These are phyloP conservation scores for Meleagris gallopavo DNA, from an alignment of 2,113 vertebrate genomes.

Conservation along the genomic window DNA sequence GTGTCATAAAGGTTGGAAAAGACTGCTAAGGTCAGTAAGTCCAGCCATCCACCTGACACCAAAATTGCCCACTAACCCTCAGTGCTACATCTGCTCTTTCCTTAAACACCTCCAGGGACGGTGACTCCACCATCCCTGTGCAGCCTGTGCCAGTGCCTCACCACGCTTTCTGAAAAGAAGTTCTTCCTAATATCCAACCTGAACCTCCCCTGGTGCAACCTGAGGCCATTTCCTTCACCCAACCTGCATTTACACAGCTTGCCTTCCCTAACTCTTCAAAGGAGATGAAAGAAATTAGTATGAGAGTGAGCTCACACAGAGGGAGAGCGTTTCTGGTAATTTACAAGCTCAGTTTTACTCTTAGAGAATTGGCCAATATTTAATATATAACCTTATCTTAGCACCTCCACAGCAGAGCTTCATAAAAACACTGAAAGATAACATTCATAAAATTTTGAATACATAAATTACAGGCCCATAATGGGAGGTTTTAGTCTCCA, in stretches of 20 bases:
- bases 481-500: neutral
- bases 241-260: neutral
- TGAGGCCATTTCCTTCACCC: neutral
- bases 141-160: too few species aligned
- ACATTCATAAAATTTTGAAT: conserved; percentile 26
- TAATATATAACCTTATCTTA: conserved; percentile 43
- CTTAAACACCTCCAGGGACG: too few species aligned
- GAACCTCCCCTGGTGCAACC: too few species aligned
- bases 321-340: neutral
- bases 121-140: too few species aligned
- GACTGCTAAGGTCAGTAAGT: too few species aligned
- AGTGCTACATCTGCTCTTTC: too few species aligned
- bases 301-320: neutral
- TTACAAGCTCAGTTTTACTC: conserved; percentile 11
- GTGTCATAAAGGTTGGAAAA: too few species aligned
- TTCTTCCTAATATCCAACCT: too few species aligned
- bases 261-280: neutral
- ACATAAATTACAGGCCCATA: conserved; percentile 51
- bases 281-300: neutral
- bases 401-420: conserved; percentile 15
- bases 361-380: neutral
- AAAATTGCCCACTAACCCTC: too few species aligned
- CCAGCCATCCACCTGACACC: too few species aligned
- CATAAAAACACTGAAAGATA: conserved; percentile 32
- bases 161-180: too few species aligned